Conservation (phyloP, 2,888 invertebrate species). For the Maniola hyperantus region DNA sequence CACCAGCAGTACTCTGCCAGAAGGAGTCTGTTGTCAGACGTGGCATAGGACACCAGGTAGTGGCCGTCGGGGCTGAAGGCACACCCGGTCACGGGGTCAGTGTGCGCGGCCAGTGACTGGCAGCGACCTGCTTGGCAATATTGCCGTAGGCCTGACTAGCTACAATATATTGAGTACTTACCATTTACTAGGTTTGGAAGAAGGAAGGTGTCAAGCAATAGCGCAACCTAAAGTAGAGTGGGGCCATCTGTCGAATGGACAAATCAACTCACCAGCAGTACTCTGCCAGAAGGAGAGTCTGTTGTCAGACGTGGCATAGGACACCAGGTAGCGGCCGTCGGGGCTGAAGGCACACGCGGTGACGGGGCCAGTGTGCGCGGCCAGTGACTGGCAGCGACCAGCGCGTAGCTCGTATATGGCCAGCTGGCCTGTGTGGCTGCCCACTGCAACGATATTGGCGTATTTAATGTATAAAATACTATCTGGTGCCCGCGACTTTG, state of each 20-base stretch:
- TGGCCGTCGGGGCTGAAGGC: conserved; percentile 99
- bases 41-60: conserved; percentile 97
- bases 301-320: conserved; percentile 97
- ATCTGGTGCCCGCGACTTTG: background rate
- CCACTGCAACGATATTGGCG: no score
- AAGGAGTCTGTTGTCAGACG: conserved; percentile 97
- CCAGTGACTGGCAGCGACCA: conserved; percentile 96
- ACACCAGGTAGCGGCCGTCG: conserved; percentile 98
- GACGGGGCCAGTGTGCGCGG: conserved; percentile 94
- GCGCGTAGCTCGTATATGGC: conserved; percentile 98
- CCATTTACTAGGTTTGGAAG: background rate
- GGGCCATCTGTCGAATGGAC: background rate
- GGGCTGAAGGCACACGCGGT: conserved; percentile 98
- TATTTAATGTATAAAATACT: no score
- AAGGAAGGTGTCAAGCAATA: background rate
- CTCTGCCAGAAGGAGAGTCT: conserved; percentile 99
- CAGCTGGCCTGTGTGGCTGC: conserved; percentile 95
- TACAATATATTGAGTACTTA: no score
- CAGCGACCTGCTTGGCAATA: conserved; percentile 97
- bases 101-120: conserved; percentile 96
- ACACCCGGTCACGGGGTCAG: conserved; percentile 93
- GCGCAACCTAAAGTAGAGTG: background rate
- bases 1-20: conserved; percentile 97
- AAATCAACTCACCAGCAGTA: conserved; percentile 84
- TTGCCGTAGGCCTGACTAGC: conserved; percentile 93